Base-by-base conservation (phyloP, 2,888 invertebrate species). In the Ochropleura plecta region DNA sequence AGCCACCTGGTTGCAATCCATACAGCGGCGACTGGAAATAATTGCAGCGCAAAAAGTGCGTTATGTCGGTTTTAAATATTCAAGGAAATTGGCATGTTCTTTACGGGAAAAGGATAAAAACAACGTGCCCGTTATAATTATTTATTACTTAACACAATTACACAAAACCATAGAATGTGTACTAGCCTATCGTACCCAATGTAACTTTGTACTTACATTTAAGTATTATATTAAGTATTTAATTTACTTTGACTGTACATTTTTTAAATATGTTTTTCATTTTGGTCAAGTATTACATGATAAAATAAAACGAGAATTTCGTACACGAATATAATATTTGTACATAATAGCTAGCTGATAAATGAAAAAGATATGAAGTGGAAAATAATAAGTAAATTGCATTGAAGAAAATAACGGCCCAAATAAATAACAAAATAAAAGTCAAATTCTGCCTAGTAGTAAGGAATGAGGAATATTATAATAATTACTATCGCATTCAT, bases 181-280 rank as follows among this genome's bases (percentile, higher is more conserved):
- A 78, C 76, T 76, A 71, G 46, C 64, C 63, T 79, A 70, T 72
- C 40, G 30, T 73, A 83, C 65, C 51, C 78, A 81, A 80, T 78
- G 83, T 79, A 81, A 80, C 78, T 87, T 85, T 84, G 81, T 87
- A 86, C 83, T 85, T 82, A 79, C 55, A 79, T 78, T 70, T 42
- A 69, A 74, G 69, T 74, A 74, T 74, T 69, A 53, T 72, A 78
- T 55, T 71, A 70, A 69, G 69, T 77, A 49, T 68, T 67, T 44
- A 53, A 70, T 73, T 73, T 69, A 73, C 12, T 66, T 71, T 48
- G 73, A 78, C 71, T 77, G 68, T 80, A 85, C 85, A 81, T 76
- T 73, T 78, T 79, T 53, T 53, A 76, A 71, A 69, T 78, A 81
- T 59, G 67, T 74, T 76, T 69, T 63, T 70, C 12, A 67, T 76